Evolutionary conservation across 2,888 invertebrate genomes (phyloP), one percentile per base, ranked within the genome.

Genomic region (Orchesellides sinensis): DNA sequence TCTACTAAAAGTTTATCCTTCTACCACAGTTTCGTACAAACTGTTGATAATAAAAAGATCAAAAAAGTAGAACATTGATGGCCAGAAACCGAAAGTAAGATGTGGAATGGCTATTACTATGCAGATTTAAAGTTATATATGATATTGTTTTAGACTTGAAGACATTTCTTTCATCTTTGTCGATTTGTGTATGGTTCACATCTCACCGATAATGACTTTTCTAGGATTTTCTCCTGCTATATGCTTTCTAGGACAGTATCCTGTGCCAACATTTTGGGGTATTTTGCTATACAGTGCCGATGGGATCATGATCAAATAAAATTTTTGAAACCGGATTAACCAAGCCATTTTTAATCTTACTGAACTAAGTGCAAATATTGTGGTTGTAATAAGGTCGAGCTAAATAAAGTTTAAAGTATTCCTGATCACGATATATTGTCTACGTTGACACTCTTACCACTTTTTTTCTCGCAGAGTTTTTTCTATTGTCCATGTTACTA

Each of bases 151-250:
- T 14, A 29, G 25, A 69, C 70, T 79, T 79, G 40, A 65, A 63
- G 79, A 79, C 79, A 79, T 70, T 79, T 70, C 70, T 70, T 79
- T 79, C 72, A 54, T 63, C 65, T 70, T 84, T 84, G 81, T 73
- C 73, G 72, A 81, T 77, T 84, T 84, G 59, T 47, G 63, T 69
- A 77, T 78, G 84, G 72, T 84, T 82, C 78, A 82, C 81, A 82
- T 82, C 63, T 59, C 78, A 81, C 81, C 75, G 84, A 84, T 82
- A 84, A 84, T 84, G 84, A 84, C 81, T 82, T 84, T 75, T 78
- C 72, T 75, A 14, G 66, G 65, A 65, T 54, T 49, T 63, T 25
- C n/a, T n/a, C 54, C 8, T 65, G 65, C 35, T 74, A 54, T 29
- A 32, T n/a, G n/a, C 40, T 40, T 40, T 1, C 40, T 5, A 40